Conservation (phyloP, 2,888 invertebrate species). For the Nemotelus pantherinus region DNA sequence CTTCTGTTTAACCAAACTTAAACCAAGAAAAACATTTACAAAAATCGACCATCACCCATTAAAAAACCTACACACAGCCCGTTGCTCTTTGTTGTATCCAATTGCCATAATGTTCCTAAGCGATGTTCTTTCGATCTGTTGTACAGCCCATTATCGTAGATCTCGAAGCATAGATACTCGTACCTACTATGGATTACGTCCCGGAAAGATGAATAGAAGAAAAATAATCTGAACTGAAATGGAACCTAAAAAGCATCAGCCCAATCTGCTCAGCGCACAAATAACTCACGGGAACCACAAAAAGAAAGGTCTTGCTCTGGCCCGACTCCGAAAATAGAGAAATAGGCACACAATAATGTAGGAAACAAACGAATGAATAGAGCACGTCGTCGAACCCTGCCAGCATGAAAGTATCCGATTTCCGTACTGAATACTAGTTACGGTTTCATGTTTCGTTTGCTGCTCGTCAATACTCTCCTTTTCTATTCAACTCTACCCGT, state of each 20-base stretch:
- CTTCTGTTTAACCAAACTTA: constrained; percentile 4
- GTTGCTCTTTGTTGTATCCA: constrained; percentile 24
- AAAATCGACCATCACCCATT: constrained; percentile 13
- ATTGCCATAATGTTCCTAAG: constrained; percentile 22
- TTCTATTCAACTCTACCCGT: too few species aligned
- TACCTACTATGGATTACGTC: not conserved
- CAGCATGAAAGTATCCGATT: constrained; percentile 43
- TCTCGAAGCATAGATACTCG: constrained; percentile 26
- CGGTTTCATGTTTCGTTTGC: constrained; percentile 33
- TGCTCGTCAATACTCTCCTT: not conserved
- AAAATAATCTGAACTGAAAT: constrained; percentile 26
- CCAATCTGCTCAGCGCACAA: not conserved
- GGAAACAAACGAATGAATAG: constrained; percentile 27
- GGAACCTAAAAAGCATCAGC: constrained; percentile 7
- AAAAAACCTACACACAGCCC: constrained; percentile 20
- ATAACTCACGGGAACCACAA: constrained; percentile 1
- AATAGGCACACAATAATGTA: constrained; percentile 25
- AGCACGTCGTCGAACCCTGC: not conserved
- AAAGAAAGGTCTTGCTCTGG: constrained; percentile 11
- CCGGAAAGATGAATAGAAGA: constrained; percentile 6
- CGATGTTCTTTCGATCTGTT: constrained; percentile 13
- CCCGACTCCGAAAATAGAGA: constrained; percentile 9
- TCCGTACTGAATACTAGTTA: constrained; percentile 39
- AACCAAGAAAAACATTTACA: not conserved
- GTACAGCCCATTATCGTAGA: constrained; percentile 20